Conservation (phyloP, 2,797 vertebrate species). For the Chromis chromis region DNA sequence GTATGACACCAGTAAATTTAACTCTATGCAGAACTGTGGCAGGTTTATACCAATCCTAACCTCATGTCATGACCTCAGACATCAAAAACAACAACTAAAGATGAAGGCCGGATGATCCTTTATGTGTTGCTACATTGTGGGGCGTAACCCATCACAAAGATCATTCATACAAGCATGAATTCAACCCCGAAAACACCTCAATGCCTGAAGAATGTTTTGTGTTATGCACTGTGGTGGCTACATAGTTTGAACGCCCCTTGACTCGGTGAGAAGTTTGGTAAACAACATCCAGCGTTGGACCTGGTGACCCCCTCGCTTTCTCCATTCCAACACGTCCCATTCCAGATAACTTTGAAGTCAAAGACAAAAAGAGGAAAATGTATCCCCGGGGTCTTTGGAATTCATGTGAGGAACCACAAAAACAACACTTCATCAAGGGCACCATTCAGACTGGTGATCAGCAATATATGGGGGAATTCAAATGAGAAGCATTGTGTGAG, state of each 20-base stretch:
- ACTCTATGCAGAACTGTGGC: neutral
- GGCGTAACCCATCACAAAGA: conserved; percentile 50
- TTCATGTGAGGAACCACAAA: conserved; percentile 77
- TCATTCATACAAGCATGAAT: conserved; percentile 35
- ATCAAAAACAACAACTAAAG: conserved; percentile 40
- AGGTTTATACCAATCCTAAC: conserved; percentile 11
- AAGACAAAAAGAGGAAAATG: conserved; percentile 84
- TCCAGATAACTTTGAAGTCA: conserved; percentile 81
- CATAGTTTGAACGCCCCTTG: conserved; percentile 58
- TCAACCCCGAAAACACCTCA: conserved; percentile 45
- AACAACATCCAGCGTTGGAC: conserved; percentile 74
- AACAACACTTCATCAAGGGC: conserved; percentile 84
- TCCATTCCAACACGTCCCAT: conserved; percentile 74
- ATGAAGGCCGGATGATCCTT: conserved; percentile 46
- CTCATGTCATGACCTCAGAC: conserved; percentile 5
- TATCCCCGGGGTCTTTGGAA: conserved; percentile 80
- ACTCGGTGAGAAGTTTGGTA: conserved; percentile 68
- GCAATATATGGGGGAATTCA: conserved; percentile 81
- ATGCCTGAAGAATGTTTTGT: conserved; percentile 64
- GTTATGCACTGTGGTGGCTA: conserved; percentile 50
- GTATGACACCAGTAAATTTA: neutral
- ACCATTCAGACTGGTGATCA: conserved; percentile 80
- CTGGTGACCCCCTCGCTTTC: conserved; percentile 70
- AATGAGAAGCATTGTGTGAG: conserved; percentile 79
- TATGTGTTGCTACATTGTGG: conserved; percentile 48